phyloP scores from a whole-genome alignment of 2,797 vertebrate species.

The Acrocephalus scirpaceus region DNA sequence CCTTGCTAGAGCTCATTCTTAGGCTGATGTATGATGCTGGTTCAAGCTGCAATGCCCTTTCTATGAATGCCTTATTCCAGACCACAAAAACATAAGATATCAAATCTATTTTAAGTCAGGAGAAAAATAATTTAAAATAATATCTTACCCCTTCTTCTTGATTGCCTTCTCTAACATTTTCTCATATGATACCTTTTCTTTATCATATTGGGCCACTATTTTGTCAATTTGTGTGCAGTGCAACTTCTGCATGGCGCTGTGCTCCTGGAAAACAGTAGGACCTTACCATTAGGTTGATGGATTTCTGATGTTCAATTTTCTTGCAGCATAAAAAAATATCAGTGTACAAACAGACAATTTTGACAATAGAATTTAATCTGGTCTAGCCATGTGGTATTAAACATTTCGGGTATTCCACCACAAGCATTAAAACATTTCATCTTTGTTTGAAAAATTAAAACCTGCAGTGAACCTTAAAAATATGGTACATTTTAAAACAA shows the following conservation, averaged over 20 bases:
- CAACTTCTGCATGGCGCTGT: conserved; percentile 93
- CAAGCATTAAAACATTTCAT: neutral
- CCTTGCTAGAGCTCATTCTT: neutral
- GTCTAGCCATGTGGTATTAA: neutral
- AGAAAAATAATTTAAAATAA: neutral
- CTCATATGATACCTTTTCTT: conserved; percentile 90
- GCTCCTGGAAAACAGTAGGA: conserved; percentile 83
- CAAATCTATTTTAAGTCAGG: neutral
- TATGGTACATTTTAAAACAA: neutral
- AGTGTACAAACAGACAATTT: neutral
- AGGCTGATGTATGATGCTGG: neutral
- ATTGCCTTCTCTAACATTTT: conserved; percentile 95
- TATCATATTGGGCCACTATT: conserved; percentile 93
- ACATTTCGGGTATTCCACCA: neutral
- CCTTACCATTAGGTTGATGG: conserved; percentile 21
- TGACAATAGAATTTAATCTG: neutral
- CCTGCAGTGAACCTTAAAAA: neutral
- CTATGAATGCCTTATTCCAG: neutral
- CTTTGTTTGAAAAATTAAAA: neutral
- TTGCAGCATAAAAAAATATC: neutral
- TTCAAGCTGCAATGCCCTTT: neutral
- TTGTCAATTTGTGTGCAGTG: conserved; percentile 97
- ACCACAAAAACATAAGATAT: neutral
- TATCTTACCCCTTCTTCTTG: conserved; percentile 92
- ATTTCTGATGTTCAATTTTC: neutral